Evolutionary conservation across 2,888 invertebrate genomes (phyloP), one percentile per base, ranked within the genome.

Genomic region (Tetrapedia diversipes): DNA sequence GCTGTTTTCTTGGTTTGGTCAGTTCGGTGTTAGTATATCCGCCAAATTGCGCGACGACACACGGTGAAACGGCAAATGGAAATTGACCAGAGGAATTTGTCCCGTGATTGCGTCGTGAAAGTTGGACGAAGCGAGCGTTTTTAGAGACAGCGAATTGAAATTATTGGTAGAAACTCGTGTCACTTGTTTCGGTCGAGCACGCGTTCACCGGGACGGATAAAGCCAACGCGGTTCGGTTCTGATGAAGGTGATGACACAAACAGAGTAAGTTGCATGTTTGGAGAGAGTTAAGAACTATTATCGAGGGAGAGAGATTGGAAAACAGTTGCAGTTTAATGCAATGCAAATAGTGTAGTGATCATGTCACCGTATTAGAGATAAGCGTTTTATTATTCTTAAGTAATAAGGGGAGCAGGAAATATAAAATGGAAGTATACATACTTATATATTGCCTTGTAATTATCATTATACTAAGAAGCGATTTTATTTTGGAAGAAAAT

Each of bases 91-190:
- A 14, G 29, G 34, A 41, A 22, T 32, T 22, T 49, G 37, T 43
- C 1, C 22, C 14, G 37, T 22, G 60, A 41, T 49, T 51, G 59
- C 19, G 45, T 60, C 37, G 49, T 27, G 51, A 68, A 47, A 67
- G 49, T 27, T 37, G 27, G 10, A 49, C 57, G 49, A 67, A 47
- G 27, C 27, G 6, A n/a, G 10, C 6, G 32, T 2, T 4, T 16
- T 19, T 11, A 19, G 16, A 29, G 16, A 41, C 14, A 14, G 19
- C 10, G 27, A 57, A 49, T 27, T 6, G 19, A 49, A 49, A 54
- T 54, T 16, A 24, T 43, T 41, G n/a, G n/a, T 16, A 49, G 34
- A 45, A 45, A 43, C 41, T 65, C 16, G 22, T 22, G 2, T 34
- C n/a, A 22, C n/a, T 10, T 24, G 37, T 43, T 19, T 14, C 11